phyloP scores from a whole-genome alignment of 2,113 vertebrate species.

The Centropus bengalensis region DNA sequence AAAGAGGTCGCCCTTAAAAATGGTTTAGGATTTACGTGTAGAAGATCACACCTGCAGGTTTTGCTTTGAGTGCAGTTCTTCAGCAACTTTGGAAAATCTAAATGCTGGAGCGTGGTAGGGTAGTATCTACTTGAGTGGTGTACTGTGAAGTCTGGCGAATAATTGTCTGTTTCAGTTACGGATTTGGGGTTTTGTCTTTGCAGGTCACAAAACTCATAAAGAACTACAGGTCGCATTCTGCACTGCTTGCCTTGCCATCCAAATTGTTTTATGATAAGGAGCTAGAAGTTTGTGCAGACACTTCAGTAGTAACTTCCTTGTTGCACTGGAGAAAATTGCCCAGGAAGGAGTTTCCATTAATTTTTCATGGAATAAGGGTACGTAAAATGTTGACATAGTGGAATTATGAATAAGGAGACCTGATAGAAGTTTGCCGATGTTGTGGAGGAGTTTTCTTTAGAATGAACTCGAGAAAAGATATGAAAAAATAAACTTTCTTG shows the following conservation, averaged over 20 bases:
- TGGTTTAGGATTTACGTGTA: not conserved
- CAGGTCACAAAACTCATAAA: slow-evolving; percentile 94
- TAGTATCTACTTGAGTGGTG: not conserved
- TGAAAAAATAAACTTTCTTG: not conserved
- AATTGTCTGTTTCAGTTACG: rapidly evolving
- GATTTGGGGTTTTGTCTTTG: not conserved
- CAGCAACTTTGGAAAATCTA: not conserved
- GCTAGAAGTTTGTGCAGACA: slow-evolving; percentile 82
- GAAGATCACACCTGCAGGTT: not conserved
- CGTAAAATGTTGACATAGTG: not conserved
- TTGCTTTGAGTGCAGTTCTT: not conserved
- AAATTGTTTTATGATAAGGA: slow-evolving; percentile 90
- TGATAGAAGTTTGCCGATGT: not conserved
- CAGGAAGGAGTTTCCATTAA: slow-evolving; percentile 87
- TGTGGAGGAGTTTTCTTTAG: not conserved
- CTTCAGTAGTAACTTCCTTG: slow-evolving; percentile 78
- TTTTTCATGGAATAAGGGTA: slow-evolving; percentile 94
- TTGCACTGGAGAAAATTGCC: slow-evolving; percentile 88
- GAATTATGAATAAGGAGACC: not conserved
- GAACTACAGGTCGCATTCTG: slow-evolving; percentile 92
- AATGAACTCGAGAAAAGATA: not conserved
- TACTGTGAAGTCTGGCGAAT: not conserved
- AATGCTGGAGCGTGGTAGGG: not conserved
- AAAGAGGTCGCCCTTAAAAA: not conserved
- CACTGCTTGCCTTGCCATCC: slow-evolving; percentile 86